Evolutionary conservation across 1,140 invertebrate species (phyloP).

Genomic region (Zaprionus davidi): DNA sequence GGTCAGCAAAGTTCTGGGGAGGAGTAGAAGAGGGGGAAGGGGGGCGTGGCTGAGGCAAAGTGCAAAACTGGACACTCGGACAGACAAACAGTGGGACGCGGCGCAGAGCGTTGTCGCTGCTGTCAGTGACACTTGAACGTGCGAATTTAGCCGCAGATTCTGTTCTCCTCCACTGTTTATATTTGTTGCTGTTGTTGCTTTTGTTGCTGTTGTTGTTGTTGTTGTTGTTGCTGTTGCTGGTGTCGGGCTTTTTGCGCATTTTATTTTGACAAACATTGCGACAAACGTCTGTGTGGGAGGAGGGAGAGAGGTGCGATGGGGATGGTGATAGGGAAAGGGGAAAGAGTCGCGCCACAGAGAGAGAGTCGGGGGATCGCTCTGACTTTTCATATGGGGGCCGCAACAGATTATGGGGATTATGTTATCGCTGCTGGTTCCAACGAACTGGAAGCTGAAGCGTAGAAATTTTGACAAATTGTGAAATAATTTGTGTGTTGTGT

Average conservation of each 20-base stretch:
- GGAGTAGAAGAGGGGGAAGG: background rate
- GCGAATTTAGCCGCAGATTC: constrained; percentile 59
- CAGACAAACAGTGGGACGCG: constrained; percentile 44
- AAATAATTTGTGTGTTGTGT: constrained; percentile 5
- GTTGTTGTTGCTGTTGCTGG: constrained; percentile 22
- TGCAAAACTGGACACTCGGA: constrained; percentile 40
- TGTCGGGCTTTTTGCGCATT: constrained; percentile 55
- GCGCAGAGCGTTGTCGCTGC: constrained; percentile 26
- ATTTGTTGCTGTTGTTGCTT: constrained; percentile 23
- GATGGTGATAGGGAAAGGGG: too few species aligned
- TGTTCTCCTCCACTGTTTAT: constrained; percentile 16
- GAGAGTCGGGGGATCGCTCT: constrained; percentile 9
- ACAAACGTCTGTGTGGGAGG: constrained; percentile 12
- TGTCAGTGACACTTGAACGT: constrained; percentile 62
- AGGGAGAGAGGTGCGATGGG: background rate
- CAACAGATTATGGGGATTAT: constrained; percentile 27
- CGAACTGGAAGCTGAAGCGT: background rate
- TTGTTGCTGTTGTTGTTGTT: constrained; percentile 1
- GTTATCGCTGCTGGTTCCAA: constrained; percentile 14
- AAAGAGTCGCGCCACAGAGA: background rate
- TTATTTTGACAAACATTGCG: constrained; percentile 48
- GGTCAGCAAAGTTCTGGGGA: background rate
- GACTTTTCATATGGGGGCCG: constrained; percentile 18
- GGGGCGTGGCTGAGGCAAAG: constrained; percentile 29
- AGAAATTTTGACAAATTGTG: constrained; percentile 19